Conservation (phyloP, 2,888 invertebrate species). For the Habrosyne pyritoides region DNA sequence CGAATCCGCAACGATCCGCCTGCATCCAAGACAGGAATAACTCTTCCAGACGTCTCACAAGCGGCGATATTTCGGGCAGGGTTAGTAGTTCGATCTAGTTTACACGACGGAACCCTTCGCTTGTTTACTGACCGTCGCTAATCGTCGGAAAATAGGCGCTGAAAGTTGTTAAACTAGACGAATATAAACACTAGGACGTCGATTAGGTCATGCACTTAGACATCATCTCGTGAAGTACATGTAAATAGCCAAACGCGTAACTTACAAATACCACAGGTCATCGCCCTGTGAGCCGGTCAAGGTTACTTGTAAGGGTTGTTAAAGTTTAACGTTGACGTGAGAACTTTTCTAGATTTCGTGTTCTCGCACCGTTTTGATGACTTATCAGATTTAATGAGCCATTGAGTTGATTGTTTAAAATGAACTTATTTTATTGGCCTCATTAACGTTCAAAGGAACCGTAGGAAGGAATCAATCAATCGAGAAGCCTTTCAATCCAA, state of each 20-base stretch:
- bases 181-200: conserved; percentile 42
- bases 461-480: conserved; percentile 56
- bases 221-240: conserved; percentile 9
- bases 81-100: conserved; percentile 75
- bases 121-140: conserved; percentile 51
- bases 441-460: conserved; percentile 44
- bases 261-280: conserved; percentile 53
- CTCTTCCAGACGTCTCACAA: conserved; percentile 65
- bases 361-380: conserved; percentile 36
- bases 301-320: conserved; percentile 61
- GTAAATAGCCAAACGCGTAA: conserved; percentile 30
- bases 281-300: conserved; percentile 67
- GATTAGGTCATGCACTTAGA: conserved; percentile 32
- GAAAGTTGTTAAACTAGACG: conserved; percentile 39
- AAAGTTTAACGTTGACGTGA: conserved; percentile 30
- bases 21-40: conserved; percentile 67
- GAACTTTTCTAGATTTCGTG: conserved; percentile 47
- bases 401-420: conserved; percentile 36
- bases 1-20: conserved; percentile 63
- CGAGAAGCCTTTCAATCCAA: conserved; percentile 39
- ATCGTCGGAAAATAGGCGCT: conserved; percentile 45
- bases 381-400: conserved; percentile 19
- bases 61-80: conserved; percentile 76
- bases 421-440: conserved; percentile 40
- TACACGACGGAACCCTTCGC: conserved; percentile 47